These are phyloP conservation scores for Trichonephila inaurata DNA, from an alignment of 1,140 invertebrate genomes.

Conservation along the genomic window DNA sequence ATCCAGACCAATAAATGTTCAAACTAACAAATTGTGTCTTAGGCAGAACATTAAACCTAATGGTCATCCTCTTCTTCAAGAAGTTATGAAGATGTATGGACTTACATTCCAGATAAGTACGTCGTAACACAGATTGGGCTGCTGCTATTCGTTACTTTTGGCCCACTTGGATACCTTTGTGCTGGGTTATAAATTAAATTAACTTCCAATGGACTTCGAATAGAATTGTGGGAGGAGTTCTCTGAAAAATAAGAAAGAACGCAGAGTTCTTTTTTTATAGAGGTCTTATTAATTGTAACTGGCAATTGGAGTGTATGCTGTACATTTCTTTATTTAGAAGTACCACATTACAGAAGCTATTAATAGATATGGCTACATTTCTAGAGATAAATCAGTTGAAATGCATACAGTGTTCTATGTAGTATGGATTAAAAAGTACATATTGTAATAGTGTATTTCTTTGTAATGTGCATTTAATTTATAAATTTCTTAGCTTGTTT, in stretches of 20 bases:
- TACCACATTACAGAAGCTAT: no score
- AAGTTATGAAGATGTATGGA: conserved; percentile 67
- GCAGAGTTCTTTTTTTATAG: neutral
- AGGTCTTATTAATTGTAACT: no score
- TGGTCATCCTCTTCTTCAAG: conserved; percentile 46
- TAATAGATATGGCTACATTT: no score
- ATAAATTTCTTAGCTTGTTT: no score
- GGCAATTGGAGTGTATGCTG: no score
- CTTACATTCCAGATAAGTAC: conserved; percentile 57
- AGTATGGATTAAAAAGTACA: no score
- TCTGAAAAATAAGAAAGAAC: neutral
- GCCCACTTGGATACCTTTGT: neutral
- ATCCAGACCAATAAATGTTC: conserved; percentile 31
- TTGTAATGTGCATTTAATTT: no score
- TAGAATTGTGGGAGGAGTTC: neutral
- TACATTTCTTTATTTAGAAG: no score
- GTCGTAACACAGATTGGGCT: conserved; percentile 48
- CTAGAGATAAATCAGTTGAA: no score
- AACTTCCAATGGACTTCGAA: neutral
- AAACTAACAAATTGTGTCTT: conserved; percentile 72
- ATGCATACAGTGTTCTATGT: no score
- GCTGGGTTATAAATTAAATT: conserved; percentile 62
- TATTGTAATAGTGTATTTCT: no score
- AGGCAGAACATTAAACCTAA: conserved; percentile 69
- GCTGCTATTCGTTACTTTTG: neutral